Percentiles rank a stretch among this genome's conserved stretches.
Evolutionary conservation across 2,888 invertebrate species (phyloP).

Genomic region (Nesidiocoris tenuis): DNA sequence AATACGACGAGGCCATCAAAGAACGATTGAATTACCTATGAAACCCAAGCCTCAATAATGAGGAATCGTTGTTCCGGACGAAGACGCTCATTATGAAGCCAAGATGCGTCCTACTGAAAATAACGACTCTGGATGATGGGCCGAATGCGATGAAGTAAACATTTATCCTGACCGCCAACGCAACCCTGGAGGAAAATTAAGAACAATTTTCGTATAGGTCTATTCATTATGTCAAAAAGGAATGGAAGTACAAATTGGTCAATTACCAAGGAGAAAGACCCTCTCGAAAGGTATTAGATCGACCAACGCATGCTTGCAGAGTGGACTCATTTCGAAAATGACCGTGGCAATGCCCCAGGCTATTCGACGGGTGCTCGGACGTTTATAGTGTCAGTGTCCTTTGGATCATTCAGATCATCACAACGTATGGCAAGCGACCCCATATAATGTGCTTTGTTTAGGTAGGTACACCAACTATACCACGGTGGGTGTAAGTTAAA

Average conservation of each 20-base stretch:
- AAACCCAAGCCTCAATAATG: background rate
- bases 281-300: constrained; percentile 20
- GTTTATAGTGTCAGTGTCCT: constrained; percentile 8
- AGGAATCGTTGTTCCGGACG: background rate
- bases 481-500: too few species aligned
- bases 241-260: constrained; percentile 20
- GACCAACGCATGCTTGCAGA: constrained; percentile 4
- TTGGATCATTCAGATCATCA: too few species aligned
- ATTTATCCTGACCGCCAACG: constrained; percentile 5
- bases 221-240: constrained; percentile 15
- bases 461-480: too few species aligned
- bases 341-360: constrained; percentile 14
- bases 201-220: constrained; percentile 18
- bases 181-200: background rate
- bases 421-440: too few species aligned
- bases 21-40: background rate
- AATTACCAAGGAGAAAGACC: constrained; percentile 22
- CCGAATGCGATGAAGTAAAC: constrained; percentile 22
- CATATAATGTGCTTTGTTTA: too few species aligned
- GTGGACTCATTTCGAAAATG: constrained; percentile 15
- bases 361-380: constrained; percentile 3
- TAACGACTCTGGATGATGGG: constrained; percentile 13
- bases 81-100: background rate
- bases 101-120: constrained; percentile 2
- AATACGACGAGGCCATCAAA: background rate